Evolutionary conservation across 2,797 vertebrate genomes (phyloP).

Genomic region (Melanotaenia trifasciata): DNA sequence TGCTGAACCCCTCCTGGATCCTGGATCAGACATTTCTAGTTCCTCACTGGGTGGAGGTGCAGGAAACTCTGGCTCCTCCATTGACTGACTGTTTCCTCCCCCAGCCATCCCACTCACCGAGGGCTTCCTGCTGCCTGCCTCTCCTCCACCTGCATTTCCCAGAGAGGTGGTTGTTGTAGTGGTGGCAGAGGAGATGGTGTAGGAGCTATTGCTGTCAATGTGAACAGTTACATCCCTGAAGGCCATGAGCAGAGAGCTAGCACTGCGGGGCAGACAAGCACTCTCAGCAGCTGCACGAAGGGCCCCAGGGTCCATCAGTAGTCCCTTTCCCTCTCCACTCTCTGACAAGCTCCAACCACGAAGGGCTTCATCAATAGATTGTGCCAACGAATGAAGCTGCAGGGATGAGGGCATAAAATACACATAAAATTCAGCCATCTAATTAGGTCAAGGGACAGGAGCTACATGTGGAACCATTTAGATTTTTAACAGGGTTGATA

Average conservation of each 20-base stretch:
- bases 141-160: conserved; percentile 81
- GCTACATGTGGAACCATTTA: not conserved
- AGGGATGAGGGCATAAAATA: conserved; percentile 12
- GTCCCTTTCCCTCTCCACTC: conserved; percentile 79
- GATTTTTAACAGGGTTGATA: conserved; percentile 8
- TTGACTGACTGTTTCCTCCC: conserved; percentile 51
- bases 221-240: conserved; percentile 98
- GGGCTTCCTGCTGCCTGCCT: conserved; percentile 74
- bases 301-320: conserved; percentile 82
- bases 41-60: conserved; percentile 82
- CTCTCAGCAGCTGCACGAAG: conserved; percentile 83
- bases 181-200: conserved; percentile 92
- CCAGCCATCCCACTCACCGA: conserved; percentile 60
- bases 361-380: conserved; percentile 97
- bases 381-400: conserved; percentile 96
- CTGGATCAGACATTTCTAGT: conserved; percentile 71
- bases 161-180: conserved; percentile 91
- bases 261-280: conserved; percentile 87
- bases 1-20: conserved; percentile 72
- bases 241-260: conserved; percentile 98
- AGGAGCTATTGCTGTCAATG: conserved; percentile 95
- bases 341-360: conserved; percentile 95
- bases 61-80: conserved; percentile 79
- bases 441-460: conserved; percentile 25
- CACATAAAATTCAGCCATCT: conserved; percentile 24